phyloP scores from a whole-genome alignment of 2,888 invertebrate species.

The Patella ulyssiponensis region DNA sequence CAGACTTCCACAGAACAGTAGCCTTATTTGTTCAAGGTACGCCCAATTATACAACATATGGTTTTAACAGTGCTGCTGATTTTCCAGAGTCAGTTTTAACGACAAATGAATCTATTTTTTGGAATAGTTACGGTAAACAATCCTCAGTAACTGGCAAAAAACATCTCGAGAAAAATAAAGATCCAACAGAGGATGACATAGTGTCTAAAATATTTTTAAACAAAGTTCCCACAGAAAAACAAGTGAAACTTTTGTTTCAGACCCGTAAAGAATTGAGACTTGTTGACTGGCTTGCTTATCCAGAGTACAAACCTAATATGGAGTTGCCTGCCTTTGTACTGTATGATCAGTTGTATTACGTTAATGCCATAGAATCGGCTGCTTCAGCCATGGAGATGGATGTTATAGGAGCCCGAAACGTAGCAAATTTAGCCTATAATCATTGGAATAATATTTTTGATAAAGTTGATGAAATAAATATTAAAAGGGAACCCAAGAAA shows the following conservation, averaged over 20 bases:
- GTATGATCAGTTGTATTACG: constrained; percentile 75
- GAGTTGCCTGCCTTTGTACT: constrained; percentile 74
- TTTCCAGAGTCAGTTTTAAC: constrained; percentile 73
- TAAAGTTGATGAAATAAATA: constrained; percentile 57
- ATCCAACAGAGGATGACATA: constrained; percentile 30
- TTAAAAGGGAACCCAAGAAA: neutral
- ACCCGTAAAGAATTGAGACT: constrained; percentile 51
- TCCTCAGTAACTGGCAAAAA: constrained; percentile 56
- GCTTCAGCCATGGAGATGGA: constrained; percentile 82
- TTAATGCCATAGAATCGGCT: constrained; percentile 79
- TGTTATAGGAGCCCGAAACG: constrained; percentile 77
- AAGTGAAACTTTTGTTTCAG: constrained; percentile 74
- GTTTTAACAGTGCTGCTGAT: constrained; percentile 62
- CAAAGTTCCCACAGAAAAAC: constrained; percentile 70
- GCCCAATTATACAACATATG: constrained; percentile 74
- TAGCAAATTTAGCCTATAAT: constrained; percentile 76
- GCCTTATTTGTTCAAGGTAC: constrained; percentile 76
- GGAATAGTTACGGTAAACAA: constrained; percentile 74
- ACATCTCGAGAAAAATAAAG: constrained; percentile 50
- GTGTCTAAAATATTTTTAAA: constrained; percentile 78
- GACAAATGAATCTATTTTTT: constrained; percentile 73
- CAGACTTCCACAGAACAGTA: constrained; percentile 75
- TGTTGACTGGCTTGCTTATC: constrained; percentile 66
- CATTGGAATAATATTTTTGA: constrained; percentile 62
- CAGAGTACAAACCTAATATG: constrained; percentile 61